These are phyloP conservation scores for Cyanocitta stelleri DNA, from an alignment of 2,113 vertebrate genomes.

Conservation along the genomic window DNA sequence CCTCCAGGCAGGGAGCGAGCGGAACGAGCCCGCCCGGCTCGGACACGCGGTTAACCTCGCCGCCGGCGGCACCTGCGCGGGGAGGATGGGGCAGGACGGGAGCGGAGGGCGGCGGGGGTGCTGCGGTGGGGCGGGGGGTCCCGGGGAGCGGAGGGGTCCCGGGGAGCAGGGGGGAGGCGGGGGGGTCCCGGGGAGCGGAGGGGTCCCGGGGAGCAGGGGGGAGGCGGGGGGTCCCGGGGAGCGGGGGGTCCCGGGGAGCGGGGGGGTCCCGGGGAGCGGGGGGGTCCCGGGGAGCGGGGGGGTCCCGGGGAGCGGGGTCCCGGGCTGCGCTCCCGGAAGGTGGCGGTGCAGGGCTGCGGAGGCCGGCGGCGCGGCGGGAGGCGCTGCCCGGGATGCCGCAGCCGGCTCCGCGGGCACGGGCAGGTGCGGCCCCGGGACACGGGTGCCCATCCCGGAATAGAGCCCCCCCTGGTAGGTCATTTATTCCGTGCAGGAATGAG, in stretches of 20 bases:
- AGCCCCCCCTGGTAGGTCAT: background rate
- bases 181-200: too few species aligned
- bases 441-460: background rate
- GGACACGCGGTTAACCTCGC: too few species aligned
- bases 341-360: constrained; percentile 40
- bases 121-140: too few species aligned
- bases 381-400: background rate
- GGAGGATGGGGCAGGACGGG: background rate
- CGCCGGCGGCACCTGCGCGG: accelerated
- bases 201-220: too few species aligned
- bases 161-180: background rate
- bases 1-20: background rate
- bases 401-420: background rate
- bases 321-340: constrained; percentile 32
- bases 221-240: too few species aligned
- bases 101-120: background rate
- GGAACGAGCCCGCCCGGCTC: background rate
- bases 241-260: background rate
- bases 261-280: too few species aligned
- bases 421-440: background rate
- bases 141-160: too few species aligned
- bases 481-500: background rate
- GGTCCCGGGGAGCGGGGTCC: background rate
- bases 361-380: background rate
- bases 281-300: too few species aligned